Evolutionary conservation across 1,140 invertebrate genomes (phyloP), one percentile per base, ranked within the genome.

Genomic region (Papilio dardanus): DNA sequence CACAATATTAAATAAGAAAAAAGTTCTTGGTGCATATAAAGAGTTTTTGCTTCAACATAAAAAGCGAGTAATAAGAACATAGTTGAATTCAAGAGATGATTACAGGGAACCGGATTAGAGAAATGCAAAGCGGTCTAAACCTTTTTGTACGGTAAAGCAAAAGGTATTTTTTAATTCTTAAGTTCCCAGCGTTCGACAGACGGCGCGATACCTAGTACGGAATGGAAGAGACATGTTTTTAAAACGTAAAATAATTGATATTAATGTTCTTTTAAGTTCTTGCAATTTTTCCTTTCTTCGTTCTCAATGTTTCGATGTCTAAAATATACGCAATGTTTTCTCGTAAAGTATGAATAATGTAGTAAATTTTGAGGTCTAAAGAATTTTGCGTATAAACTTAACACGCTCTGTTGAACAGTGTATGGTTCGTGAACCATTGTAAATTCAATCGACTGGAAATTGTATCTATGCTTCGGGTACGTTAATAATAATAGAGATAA

Each of bases 91-190:
- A 30, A 62, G 54, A 8, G 54, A 62, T 62, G 54, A 62, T 62
- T 62, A 62, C 54, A 62, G 54, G 16, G 54, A 62, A 62, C 54
- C 54, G 21, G 54, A 62, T 62, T 28, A 62, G 10, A 62, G 54
- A 24, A 62, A 62, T 62, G 54, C 54, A 62, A 28, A 62, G 54
- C 54, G 24, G 21, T 62, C 24, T 62, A 62, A 62, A 62, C 24
- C 24, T 62, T 62, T 62, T 28, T 62, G 46, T 50, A 62, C 24
- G 54, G 24, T 30, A 28, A 62, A 62, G 54, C 54, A 62, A 62
- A 62, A 62, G 54, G 54, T 62, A 62, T 62, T 62, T 62, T n/a
- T 62, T 62, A 62, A 62, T 62, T 62, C 54, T 14, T 54, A 62
- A 28, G 54, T 62, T 62, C 54, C 10, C 24, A 28, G 21, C 24